A percentile compares a stretch with the other conserved stretches of the same genome.
These are phyloP conservation scores for Proteles cristata DNA, from an alignment of 2,113 vertebrate genomes.

Conservation along the genomic window DNA sequence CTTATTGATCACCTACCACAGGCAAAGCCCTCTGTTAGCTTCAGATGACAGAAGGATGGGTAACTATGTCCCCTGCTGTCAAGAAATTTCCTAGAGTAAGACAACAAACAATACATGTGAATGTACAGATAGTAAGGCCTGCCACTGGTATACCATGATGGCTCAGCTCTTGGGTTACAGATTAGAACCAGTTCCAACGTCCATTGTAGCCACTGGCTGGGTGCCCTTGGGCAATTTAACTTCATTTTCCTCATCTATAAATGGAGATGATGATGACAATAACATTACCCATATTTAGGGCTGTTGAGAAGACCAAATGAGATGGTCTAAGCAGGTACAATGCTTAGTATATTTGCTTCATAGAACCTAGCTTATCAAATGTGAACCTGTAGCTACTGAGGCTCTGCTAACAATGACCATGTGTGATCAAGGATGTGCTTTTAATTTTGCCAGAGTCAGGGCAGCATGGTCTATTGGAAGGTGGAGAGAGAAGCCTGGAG, in stretches of 20 bases:
- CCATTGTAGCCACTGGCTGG: neutral
- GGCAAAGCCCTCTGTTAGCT: neutral
- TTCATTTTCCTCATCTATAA: neutral
- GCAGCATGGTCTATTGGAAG: neutral
- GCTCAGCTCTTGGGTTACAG: neutral
- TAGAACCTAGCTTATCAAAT: neutral
- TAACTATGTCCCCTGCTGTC: neutral
- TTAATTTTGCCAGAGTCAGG: neutral
- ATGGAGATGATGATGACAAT: neutral
- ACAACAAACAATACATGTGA: neutral
- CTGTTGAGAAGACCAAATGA: neutral
- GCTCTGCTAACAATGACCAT: neutral
- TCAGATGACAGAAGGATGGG: neutral
- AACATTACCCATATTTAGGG: neutral
- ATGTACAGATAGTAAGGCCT: neutral
- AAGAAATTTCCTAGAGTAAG: neutral
- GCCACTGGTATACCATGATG: neutral
- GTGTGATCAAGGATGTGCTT: neutral
- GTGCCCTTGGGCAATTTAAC: neutral
- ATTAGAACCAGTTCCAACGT: neutral
- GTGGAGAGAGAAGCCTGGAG: neutral
- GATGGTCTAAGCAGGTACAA: neutral
- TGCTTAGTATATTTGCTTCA: neutral
- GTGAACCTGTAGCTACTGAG: neutral
- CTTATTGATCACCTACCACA: neutral